Conservation (phyloP, 2,888 invertebrate species). For the Cryptocephalus moraei region DNA sequence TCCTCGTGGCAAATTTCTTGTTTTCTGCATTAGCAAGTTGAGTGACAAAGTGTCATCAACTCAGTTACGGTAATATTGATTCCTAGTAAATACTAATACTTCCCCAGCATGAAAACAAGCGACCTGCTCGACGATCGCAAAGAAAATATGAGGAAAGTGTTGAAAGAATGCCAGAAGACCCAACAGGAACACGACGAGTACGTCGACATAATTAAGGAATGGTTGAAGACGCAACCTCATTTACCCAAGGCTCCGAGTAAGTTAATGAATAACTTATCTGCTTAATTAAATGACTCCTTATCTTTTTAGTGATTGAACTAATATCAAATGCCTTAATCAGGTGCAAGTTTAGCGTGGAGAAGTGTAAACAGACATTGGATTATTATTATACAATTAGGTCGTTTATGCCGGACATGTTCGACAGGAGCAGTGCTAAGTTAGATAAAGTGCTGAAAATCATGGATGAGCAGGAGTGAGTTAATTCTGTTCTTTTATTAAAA, state of each 20-base stretch:
- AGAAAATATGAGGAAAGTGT: slow-evolving; percentile 2
- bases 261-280: not conserved
- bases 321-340: slow-evolving; percentile 4
- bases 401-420: slow-evolving; percentile 7
- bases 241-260: slow-evolving; percentile 4
- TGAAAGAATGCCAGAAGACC: slow-evolving; percentile 1
- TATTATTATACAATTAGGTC: slow-evolving; percentile 7
- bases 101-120: no score
- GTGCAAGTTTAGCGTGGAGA: slow-evolving; percentile 7
- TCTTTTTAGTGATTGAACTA: slow-evolving; percentile 3
- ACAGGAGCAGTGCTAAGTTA: slow-evolving; percentile 2
- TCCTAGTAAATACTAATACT: no score
- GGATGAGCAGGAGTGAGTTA: not conserved
- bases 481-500: not conserved
- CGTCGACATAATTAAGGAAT: slow-evolving; percentile 1
- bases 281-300: no score
- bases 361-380: slow-evolving; percentile 4
- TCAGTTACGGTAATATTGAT: no score
- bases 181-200: not conserved
- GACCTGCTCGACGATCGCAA: no score
- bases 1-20: no score
- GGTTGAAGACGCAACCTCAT: slow-evolving; percentile 4
- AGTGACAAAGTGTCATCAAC: no score
- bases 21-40: no score
- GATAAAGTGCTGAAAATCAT: slow-evolving; percentile 4